These are phyloP conservation scores for Sciurus carolinensis DNA, from an alignment of 2,797 vertebrate genomes.

Conservation along the genomic window DNA sequence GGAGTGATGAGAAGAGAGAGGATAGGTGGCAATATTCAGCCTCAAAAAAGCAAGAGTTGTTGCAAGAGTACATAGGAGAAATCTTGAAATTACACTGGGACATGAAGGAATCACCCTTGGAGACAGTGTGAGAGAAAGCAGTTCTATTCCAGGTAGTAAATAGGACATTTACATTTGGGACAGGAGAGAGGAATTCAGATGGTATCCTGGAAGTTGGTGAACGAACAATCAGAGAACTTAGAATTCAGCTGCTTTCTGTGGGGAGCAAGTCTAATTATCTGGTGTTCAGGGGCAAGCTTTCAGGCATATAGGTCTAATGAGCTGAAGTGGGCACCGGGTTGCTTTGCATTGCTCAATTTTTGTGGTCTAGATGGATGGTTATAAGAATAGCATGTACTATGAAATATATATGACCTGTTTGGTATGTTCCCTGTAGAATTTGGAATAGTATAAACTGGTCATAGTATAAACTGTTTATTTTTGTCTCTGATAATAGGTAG, in stretches of 20 bases:
- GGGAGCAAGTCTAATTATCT: neutral
- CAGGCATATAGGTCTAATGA: neutral
- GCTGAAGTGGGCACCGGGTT: neutral
- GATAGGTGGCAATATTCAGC: no score
- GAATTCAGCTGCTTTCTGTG: constrained; percentile 10
- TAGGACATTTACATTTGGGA: neutral
- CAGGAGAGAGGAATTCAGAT: neutral
- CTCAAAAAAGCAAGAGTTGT: neutral
- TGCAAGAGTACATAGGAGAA: neutral
- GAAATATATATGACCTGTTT: neutral
- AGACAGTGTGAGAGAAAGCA: neutral
- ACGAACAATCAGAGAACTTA: neutral
- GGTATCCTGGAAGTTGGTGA: neutral
- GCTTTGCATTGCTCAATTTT: neutral
- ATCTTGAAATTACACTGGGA: neutral
- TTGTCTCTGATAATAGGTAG: neutral
- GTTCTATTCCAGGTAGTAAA: constrained; percentile 6
- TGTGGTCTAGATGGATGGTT: neutral
- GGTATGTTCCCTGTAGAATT: neutral
- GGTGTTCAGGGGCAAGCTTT: neutral
- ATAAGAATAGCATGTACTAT: neutral
- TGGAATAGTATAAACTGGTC: neutral
- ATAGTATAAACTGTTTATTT: constrained; percentile 16
- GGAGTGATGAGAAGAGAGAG: neutral
- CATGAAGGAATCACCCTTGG: neutral